These are phyloP conservation scores for Agapornis roseicollis DNA, from an alignment of 2,113 vertebrate species.

Conservation along the genomic window DNA sequence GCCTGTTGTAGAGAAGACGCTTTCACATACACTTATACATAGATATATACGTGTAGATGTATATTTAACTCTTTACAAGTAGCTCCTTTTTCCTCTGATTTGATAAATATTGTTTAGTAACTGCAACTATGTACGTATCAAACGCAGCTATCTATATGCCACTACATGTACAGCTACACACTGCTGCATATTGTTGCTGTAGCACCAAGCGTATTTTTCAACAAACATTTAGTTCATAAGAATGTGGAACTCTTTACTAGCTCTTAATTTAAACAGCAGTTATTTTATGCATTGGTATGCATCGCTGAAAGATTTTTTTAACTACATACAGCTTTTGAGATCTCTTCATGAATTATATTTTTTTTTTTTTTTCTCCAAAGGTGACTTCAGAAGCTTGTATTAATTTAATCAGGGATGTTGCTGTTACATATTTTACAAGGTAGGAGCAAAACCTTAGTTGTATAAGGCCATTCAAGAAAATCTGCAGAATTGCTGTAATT, in stretches of 20 bases:
- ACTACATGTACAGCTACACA: background rate
- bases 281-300: background rate
- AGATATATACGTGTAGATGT: too few relatives aligned
- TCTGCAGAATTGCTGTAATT: background rate
- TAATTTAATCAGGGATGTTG: background rate
- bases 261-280: background rate
- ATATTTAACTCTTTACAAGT: background rate
- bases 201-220: background rate
- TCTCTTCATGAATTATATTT: background rate
- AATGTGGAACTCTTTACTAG: background rate
- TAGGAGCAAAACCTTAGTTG: background rate
- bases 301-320: background rate
- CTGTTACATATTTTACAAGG: background rate
- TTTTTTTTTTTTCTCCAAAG: background rate
- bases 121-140: background rate
- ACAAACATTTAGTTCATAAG: background rate
- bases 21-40: background rate
- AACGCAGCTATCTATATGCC: background rate
- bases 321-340: background rate
- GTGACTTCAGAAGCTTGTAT: background rate
- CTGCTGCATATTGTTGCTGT: background rate
- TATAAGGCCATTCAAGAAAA: background rate
- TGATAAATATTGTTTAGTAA: background rate
- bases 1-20: background rate
- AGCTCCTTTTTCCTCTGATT: background rate